Conservation (phyloP, 2,888 invertebrate species). For the Athalia rosae region DNA sequence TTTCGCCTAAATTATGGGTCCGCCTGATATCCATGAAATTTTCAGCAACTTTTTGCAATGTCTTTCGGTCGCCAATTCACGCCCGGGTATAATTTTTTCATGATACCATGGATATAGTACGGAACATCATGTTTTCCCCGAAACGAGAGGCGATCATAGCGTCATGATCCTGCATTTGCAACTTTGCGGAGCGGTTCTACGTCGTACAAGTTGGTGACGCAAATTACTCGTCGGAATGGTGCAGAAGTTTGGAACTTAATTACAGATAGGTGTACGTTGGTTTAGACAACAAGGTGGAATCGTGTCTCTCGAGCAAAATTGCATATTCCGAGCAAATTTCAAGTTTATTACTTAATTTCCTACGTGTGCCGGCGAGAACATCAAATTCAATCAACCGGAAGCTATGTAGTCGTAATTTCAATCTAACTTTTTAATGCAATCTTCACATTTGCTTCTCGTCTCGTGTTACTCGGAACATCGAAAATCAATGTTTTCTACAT, state of each 20-base stretch:
- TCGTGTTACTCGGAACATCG: too few relatives aligned
- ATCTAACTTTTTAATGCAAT: not conserved
- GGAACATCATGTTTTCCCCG: too few relatives aligned
- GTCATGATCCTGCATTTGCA: slow-evolving; percentile 28
- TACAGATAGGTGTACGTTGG: slow-evolving; percentile 17
- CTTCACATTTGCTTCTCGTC: not conserved
- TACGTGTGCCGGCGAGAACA: not conserved
- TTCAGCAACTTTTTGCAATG: too few relatives aligned
- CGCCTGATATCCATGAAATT: too few relatives aligned
- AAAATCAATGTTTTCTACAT: too few relatives aligned
- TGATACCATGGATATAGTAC: too few relatives aligned
- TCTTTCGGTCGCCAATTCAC: too few relatives aligned
- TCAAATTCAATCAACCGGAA: not conserved
- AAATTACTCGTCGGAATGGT: slow-evolving; percentile 31
- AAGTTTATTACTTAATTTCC: not conserved
- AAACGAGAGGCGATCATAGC: not conserved
- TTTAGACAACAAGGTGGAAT: not conserved
- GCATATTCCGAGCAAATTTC: not conserved
- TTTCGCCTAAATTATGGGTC: too few relatives aligned
- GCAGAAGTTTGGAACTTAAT: slow-evolving; percentile 35
- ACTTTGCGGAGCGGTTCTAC: not conserved
- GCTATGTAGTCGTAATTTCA: not conserved
- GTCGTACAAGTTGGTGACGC: slow-evolving; percentile 14
- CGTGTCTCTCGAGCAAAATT: slow-evolving; percentile 9
- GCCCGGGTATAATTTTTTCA: too few relatives aligned